Percentiles rank a stretch among this genome's conserved stretches.
phyloP scores from a whole-genome alignment of 2,113 vertebrate species.

The Oncorhynchus masou region DNA sequence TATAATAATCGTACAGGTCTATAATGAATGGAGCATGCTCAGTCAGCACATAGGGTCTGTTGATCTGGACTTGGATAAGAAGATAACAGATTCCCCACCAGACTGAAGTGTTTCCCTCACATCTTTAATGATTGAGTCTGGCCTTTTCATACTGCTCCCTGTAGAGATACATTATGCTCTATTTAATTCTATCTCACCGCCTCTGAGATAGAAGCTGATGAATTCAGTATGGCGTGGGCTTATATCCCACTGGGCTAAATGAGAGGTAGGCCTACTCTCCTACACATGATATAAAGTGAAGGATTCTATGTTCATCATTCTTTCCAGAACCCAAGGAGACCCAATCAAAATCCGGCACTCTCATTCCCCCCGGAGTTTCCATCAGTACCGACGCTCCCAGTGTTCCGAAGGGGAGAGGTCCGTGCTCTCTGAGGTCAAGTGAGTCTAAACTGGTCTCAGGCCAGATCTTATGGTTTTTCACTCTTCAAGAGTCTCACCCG shows the following conservation, averaged over 20 bases:
- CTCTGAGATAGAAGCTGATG: neutral
- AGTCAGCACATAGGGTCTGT: no score
- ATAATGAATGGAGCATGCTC: no score
- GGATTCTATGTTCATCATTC: neutral
- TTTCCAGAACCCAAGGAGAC: constrained; percentile 83
- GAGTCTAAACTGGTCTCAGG: constrained; percentile 41
- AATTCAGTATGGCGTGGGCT: neutral
- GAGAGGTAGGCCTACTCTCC: no score
- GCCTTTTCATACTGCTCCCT: neutral
- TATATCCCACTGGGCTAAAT: neutral
- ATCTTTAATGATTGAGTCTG: constrained; percentile 5
- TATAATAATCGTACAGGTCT: no score
- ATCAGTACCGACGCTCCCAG: constrained; percentile 83
- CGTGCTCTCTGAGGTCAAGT: constrained; percentile 88
- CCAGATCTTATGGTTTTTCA: neutral
- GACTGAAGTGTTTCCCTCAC: constrained; percentile 11
- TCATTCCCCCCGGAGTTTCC: constrained; percentile 84
- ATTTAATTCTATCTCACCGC: no score
- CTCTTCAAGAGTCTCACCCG: neutral
- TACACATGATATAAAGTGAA: neutral
- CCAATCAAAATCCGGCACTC: constrained; percentile 84
- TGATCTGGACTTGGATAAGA: neutral
- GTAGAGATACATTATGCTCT: neutral
- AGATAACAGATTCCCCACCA: constrained; percentile 1
- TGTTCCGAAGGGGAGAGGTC: constrained; percentile 88